phyloP scores from a whole-genome alignment of 2,113 vertebrate species.

The Dicentrarchus labrax region DNA sequence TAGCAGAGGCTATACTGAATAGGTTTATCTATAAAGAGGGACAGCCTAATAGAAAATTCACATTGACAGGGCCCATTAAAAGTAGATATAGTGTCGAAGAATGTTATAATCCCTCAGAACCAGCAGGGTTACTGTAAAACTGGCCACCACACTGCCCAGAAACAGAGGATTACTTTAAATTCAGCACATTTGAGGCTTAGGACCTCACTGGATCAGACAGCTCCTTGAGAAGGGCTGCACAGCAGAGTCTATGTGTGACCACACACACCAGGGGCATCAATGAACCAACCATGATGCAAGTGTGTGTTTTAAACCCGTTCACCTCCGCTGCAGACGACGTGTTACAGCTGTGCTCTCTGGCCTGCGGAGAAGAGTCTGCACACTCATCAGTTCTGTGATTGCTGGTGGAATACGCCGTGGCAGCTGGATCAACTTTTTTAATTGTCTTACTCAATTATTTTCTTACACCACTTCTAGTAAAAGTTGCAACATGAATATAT shows the following conservation, averaged over 20 bases:
- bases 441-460: neutral
- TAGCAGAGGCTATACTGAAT: neutral
- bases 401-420: conserved; percentile 1
- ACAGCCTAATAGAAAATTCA: neutral
- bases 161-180: conserved; percentile 53
- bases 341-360: conserved; percentile 23
- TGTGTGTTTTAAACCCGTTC: conserved; percentile 30
- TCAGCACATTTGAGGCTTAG: conserved; percentile 38
- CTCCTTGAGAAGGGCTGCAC: conserved; percentile 46
- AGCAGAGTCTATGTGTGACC: conserved; percentile 33
- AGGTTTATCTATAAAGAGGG: neutral
- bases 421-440: neutral
- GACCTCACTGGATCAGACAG: conserved; percentile 44
- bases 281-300: conserved; percentile 10
- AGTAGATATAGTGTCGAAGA: neutral
- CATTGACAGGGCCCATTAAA: neutral
- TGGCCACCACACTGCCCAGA: conserved; percentile 4
- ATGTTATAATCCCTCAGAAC: conserved; percentile 1
- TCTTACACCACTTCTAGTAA: neutral
- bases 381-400: neutral
- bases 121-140: conserved; percentile 34
- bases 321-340: conserved; percentile 22
- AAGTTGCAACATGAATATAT: neutral
- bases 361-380: neutral
- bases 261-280: neutral